Evolutionary conservation across 2,888 invertebrate genomes (phyloP), one percentile per base, ranked within the genome.

Genomic region (Altica lythri): DNA sequence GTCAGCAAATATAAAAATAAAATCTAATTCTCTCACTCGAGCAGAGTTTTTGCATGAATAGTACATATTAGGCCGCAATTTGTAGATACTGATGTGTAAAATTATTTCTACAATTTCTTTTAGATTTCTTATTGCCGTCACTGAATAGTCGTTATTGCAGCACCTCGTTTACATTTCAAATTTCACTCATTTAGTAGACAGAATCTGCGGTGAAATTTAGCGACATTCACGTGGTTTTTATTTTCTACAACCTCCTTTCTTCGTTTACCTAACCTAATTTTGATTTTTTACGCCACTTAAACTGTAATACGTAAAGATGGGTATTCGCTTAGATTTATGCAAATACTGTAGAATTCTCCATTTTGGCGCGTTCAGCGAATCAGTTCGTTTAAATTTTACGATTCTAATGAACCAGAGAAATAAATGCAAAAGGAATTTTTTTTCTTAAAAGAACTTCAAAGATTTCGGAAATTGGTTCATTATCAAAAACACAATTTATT

Each of bases 91-190:
- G n/a, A n/a, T n/a, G n/a, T n/a, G n/a, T n/a, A n/a, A n/a, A n/a
- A n/a, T n/a, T n/a, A n/a, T n/a, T n/a, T n/a, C n/a, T n/a, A n/a
- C n/a, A n/a, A n/a, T n/a, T n/a, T n/a, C n/a, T n/a, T n/a, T n/a
- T n/a, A n/a, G n/a, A n/a, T n/a, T n/a, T n/a, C n/a, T n/a, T n/a
- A n/a, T n/a, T n/a, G n/a, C n/a, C n/a, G n/a, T n/a, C n/a, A n/a
- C n/a, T n/a, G n/a, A n/a, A n/a, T n/a, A n/a, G n/a, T 63, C 62
- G 61, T 62, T 64, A 64, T 55, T 59, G 59, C 57, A 54, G 51
- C 51, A 49, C 43, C 58, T 55, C 60, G 61, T 66, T 64, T 64
- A 62, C 60, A 62, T 64, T 64, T 58, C 62, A 58, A 43, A 55
- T 58, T 58, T 53, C 53, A 46, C 38, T 47, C 45, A 62, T 62